Percentiles rank a stretch among this genome's conserved stretches.
Evolutionary conservation across 64 coral and sea anemone species (phyloP).

Genomic region (Porites lutea): DNA sequence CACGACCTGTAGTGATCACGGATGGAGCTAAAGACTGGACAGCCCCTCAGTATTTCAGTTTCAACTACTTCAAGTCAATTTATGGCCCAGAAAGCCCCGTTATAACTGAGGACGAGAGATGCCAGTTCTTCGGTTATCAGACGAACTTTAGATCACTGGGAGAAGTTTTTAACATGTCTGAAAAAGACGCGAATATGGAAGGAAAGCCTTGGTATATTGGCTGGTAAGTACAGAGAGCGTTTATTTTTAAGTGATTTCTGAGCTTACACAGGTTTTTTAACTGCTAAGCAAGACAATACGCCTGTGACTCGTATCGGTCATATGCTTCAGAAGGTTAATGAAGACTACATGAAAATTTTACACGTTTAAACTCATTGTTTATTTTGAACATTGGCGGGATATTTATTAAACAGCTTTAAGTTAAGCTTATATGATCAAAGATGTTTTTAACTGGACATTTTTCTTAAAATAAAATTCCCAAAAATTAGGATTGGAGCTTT

Average conservation of each 20-base stretch:
- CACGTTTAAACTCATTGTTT: not conserved
- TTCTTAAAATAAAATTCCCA: too few species aligned
- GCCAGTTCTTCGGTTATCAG: conserved; percentile 94
- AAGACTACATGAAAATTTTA: not conserved
- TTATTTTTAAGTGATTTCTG: too few species aligned
- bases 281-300: too few species aligned
- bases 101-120: conserved; percentile 55
- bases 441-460: too few species aligned
- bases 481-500: too few species aligned
- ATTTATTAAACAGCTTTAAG: too few species aligned
- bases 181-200: conserved; percentile 92
- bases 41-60: conserved; percentile 85
- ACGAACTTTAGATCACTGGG: conserved; percentile 76
- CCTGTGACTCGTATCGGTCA: too few species aligned
- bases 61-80: conserved; percentile 90
- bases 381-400: too few species aligned
- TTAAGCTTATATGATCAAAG: too few species aligned
- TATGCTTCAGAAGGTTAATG: not conserved
- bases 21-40: conserved; percentile 90
- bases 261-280: too few species aligned
- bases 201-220: conserved; percentile 97
- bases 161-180: conserved; percentile 97
- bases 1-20: conserved; percentile 82
- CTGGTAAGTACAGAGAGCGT: conserved; percentile 67
- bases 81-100: conserved; percentile 86